Evolutionary conservation across 2,113 vertebrate species (phyloP).

Genomic region (Ivindomyrus marchei): DNA sequence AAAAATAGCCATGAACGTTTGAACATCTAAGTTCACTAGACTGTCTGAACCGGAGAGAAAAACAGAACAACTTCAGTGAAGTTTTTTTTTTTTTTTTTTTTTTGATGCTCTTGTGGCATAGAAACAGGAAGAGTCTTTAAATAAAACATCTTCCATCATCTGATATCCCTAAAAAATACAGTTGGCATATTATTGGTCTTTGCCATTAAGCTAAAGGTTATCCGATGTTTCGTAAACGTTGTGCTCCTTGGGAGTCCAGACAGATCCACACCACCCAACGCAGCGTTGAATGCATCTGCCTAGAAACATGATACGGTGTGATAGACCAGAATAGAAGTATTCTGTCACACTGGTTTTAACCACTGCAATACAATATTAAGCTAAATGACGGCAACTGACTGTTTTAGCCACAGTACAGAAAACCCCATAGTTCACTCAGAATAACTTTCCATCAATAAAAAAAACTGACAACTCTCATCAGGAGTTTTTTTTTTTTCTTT

Average conservation of each 20-base stretch:
- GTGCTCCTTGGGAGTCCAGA: slow-evolving; percentile 24
- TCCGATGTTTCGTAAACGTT: slow-evolving; percentile 32
- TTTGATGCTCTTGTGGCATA: slow-evolving; percentile 8
- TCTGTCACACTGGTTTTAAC: not conserved
- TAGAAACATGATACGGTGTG: not conserved
- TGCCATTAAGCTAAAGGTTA: slow-evolving; percentile 43
- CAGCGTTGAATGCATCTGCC: not conserved
- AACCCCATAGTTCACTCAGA: slow-evolving; percentile 42
- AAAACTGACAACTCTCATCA: slow-evolving; percentile 37
- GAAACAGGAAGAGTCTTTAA: slow-evolving; percentile 27
- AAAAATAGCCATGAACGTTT: not conserved
- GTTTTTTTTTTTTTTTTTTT: not conserved
- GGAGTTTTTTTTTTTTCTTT: slow-evolving; percentile 19
- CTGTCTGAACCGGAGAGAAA: not conserved
- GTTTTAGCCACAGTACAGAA: slow-evolving; percentile 33
- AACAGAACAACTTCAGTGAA: slow-evolving; percentile 9
- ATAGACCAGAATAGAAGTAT: not conserved
- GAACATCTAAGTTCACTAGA: not conserved
- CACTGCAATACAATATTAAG: not conserved
- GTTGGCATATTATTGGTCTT: slow-evolving; percentile 20
- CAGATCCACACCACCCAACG: not conserved
- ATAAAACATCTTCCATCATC: slow-evolving; percentile 27
- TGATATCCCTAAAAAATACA: slow-evolving; percentile 9
- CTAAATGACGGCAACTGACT: not conserved
- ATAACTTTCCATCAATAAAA: slow-evolving; percentile 29